These are phyloP conservation scores for Regulus satrapa DNA, from an alignment of 2,113 vertebrate genomes.

Conservation along the genomic window DNA sequence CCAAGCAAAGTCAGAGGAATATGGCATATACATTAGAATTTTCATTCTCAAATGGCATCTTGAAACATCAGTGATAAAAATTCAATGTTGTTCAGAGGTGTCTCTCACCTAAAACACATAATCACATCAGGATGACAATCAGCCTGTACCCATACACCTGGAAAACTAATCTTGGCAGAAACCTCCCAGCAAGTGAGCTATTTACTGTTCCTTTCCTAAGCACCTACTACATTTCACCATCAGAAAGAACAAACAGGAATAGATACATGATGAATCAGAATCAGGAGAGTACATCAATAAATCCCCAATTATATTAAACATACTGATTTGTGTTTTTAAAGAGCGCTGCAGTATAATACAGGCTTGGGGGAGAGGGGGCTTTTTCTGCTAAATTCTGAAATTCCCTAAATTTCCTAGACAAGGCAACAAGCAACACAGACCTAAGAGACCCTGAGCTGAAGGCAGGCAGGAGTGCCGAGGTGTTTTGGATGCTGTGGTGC, in stretches of 20 bases:
- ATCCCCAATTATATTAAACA: background rate
- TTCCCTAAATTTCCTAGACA: background rate
- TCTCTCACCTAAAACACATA: background rate
- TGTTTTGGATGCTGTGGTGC: background rate
- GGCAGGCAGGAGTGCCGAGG: background rate
- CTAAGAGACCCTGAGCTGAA: background rate
- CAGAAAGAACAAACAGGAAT: background rate
- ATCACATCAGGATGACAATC: too few species aligned
- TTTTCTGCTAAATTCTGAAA: background rate
- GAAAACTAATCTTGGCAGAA: background rate
- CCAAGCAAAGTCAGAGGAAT: background rate
- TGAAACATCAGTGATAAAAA: background rate
- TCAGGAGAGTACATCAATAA: background rate
- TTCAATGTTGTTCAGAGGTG: background rate
- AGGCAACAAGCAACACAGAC: background rate
- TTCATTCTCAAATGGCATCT: background rate
- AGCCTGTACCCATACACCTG: background rate
- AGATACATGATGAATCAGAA: background rate
- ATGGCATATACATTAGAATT: background rate
- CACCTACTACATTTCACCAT: background rate
- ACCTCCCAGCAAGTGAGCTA: background rate
- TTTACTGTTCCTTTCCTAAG: background rate
- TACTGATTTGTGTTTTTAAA: constrained; percentile 13
- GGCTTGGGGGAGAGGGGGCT: background rate
- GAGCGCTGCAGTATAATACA: background rate